Base-by-base conservation (phyloP, 2,113 vertebrate species). In the Lagopus muta region DNA sequence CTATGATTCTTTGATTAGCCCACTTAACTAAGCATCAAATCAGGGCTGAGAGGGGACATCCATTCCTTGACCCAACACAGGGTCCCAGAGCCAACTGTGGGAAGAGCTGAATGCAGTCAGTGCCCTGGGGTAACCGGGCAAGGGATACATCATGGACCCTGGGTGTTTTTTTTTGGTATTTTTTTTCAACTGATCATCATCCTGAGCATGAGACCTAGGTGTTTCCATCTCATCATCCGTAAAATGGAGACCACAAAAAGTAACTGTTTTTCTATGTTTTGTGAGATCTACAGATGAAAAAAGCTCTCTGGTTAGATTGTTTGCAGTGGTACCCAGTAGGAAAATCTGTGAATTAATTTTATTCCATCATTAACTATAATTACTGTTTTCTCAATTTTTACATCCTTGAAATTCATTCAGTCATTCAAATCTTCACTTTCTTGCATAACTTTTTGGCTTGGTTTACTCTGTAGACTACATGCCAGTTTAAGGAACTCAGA, bases 61-160 rank as follows among this genome's bases (percentile, higher is more conserved):
- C 0, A 2, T 5, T 4, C 18, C 0, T 0, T n/a, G 48, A 65
- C 16, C 30, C 13, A 54, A 16, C 62, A 28, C 11, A 40, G 34
- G 58, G 24, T 0, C 25, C 15, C 16, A 40, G 25, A 0, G 3
- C 42, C 69, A 81, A 30, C 58, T 72, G 32, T 1, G 4, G 17
- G 15, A 77, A 50, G 17, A 67, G 36, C 17, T 36, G 71, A 36
- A 73, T n/a, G 17, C 0, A 1, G 8, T 16, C 48, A 54, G 15
- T n/a, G 54, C 2, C 36, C 14, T 13, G 20, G 5, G 3, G 6
- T 43, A 36, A 89, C 20, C 30, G 8, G 21, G 21, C 45, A 14
- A 61, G 34, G 40, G 9, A 32, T 40, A 71, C 0, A 0, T 25
- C 34, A 76, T 66, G 40, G 47, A 40, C 15, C 6, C 25, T 17